A percentile compares a stretch with the other conserved stretches of the same genome.
These are phyloP conservation scores for Ascaphus truei DNA, from an alignment of 2,113 vertebrate species.

Conservation along the genomic window DNA sequence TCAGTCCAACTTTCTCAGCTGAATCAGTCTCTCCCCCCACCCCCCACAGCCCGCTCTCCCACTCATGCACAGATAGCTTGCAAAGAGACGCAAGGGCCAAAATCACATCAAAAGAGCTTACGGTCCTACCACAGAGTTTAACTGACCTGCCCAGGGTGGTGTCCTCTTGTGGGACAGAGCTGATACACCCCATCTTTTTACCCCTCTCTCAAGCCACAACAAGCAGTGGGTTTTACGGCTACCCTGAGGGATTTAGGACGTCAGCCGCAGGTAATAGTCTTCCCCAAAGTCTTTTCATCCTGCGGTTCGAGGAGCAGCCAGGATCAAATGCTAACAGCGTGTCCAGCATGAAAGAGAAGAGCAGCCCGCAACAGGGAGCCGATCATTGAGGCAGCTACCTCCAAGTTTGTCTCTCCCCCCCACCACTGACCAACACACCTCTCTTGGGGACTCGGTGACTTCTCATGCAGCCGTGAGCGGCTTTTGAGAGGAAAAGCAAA, in stretches of 20 bases:
- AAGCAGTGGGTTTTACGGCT: neutral
- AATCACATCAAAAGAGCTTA: neutral
- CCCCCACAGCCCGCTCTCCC: neutral
- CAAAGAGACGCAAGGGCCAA: neutral
- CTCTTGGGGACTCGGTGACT: neutral
- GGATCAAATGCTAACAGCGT: neutral
- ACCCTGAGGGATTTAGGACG: neutral
- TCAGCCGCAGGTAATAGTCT: neutral
- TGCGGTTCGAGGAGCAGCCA: neutral
- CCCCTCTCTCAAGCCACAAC: neutral
- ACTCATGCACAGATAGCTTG: neutral
- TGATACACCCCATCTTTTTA: slow-evolving; percentile 78
- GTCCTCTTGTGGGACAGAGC: slow-evolving; percentile 74
- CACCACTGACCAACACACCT: slow-evolving; percentile 22
- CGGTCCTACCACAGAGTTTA: neutral
- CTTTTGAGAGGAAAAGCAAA: neutral
- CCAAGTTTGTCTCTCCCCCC: neutral
- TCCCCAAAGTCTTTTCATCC: neutral
- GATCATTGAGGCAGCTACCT: neutral
- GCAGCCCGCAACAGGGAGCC: neutral
- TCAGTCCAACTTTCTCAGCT: neutral
- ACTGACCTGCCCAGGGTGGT: slow-evolving; percentile 76
- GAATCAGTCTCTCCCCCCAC: neutral
- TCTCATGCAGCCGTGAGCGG: neutral
- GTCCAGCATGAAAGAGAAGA: neutral